phyloP scores from a whole-genome alignment of 2,113 vertebrate species.

The Strix uralensis region DNA sequence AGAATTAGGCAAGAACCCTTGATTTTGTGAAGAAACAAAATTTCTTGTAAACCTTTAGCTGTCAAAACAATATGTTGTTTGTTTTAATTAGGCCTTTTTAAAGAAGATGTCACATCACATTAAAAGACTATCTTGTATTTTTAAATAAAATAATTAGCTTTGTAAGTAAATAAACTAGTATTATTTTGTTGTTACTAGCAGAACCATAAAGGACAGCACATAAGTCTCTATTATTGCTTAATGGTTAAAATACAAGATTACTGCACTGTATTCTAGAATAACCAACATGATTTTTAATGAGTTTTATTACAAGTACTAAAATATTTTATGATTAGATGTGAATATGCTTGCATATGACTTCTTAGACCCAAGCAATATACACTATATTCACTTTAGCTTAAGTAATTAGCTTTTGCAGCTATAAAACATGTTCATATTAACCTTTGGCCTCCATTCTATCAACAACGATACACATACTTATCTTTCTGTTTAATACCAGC shows the following conservation, averaged over 20 bases:
- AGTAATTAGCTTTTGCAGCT: constrained; percentile 5
- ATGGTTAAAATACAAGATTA: constrained; percentile 17
- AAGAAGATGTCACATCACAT: background rate
- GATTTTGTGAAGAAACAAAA: background rate
- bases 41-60: background rate
- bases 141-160: background rate
- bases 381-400: background rate
- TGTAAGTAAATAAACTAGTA: background rate
- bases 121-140: background rate
- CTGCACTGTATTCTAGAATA: background rate
- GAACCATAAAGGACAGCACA: background rate
- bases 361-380: background rate
- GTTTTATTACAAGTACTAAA: constrained; percentile 23
- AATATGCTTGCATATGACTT: background rate
- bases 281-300: constrained; percentile 43
- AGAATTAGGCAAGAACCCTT: background rate
- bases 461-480: background rate
- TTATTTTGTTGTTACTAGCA: background rate
- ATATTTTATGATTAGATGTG: background rate
- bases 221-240: constrained; percentile 18
- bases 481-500: background rate
- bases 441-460: background rate
- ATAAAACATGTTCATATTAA: background rate
- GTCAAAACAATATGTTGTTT: background rate
- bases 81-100: background rate